Conservation (phyloP, 2,888 invertebrate genomes). For the Epirrita christyi region DNA sequence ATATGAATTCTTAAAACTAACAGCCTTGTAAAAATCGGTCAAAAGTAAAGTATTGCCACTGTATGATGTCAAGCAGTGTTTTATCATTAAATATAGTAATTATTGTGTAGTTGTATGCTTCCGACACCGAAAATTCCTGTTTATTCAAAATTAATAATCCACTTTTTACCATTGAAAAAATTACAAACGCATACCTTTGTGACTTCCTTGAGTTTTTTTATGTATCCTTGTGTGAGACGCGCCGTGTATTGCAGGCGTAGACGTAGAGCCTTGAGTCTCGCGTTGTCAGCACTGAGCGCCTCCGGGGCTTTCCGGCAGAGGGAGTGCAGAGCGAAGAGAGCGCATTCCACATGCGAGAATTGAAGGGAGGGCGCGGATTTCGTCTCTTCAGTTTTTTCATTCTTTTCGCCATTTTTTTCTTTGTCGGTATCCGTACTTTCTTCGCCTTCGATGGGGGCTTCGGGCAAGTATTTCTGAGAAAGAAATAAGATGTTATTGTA, state of each 20-base stretch:
- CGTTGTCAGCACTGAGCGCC: constrained; percentile 88
- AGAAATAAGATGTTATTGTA: constrained; percentile 11
- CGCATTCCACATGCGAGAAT: constrained; percentile 97
- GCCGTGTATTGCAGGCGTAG: constrained; percentile 96
- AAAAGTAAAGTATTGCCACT: too few relatives aligned
- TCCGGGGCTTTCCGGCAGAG: constrained; percentile 92
- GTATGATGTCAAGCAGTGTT: too few relatives aligned
- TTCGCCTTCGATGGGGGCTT: constrained; percentile 88
- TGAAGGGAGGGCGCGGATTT: constrained; percentile 92
- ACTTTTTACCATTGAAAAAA: too few relatives aligned
- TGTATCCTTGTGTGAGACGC: constrained; percentile 93
- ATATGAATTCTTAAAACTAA: too few relatives aligned
- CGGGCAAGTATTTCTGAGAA: constrained; percentile 93
- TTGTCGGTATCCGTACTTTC: constrained; percentile 80
- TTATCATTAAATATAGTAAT: too few relatives aligned
- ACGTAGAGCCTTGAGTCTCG: constrained; percentile 93
- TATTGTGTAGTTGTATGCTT: too few relatives aligned
- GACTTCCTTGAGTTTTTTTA: constrained; percentile 88
- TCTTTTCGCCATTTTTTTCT: constrained; percentile 60
- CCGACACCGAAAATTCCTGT: too few relatives aligned
- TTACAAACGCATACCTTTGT: constrained; percentile 66
- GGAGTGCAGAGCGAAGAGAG: constrained; percentile 91
- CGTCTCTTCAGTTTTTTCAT: constrained; percentile 60
- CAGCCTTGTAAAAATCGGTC: too few relatives aligned
- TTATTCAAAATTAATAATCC: too few relatives aligned